These are phyloP conservation scores for Mesaphorura yosii DNA, from an alignment of 1,140 invertebrate species.

Conservation along the genomic window DNA sequence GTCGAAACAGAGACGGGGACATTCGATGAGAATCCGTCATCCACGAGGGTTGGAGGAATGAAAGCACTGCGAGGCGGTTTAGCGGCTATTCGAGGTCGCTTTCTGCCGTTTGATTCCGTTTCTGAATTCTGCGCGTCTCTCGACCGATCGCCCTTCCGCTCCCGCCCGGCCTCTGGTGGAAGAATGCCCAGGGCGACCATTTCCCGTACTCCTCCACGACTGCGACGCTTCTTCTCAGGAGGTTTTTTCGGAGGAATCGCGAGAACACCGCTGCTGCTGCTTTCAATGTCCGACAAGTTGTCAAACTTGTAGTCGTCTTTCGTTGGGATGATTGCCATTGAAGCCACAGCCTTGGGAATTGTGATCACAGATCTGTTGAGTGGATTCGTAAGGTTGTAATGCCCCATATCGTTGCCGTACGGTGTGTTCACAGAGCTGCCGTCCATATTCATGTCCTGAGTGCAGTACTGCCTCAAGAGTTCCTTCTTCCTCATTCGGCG, in stretches of 20 bases:
- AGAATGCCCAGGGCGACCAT: conserved; percentile 30
- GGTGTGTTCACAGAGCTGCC: conserved; percentile 46
- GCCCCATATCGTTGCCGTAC: conserved; percentile 4
- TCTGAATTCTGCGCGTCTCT: not conserved
- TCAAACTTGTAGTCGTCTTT: conserved; percentile 60
- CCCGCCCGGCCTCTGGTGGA: conserved; percentile 21
- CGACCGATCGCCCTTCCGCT: conserved; percentile 13
- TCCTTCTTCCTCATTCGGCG: conserved; percentile 81
- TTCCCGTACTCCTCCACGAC: conserved; percentile 28
- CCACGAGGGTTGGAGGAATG: conserved; percentile 28
- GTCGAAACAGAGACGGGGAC: too few species aligned
- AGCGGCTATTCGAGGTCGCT: conserved; percentile 16
- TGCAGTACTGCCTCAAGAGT: conserved; percentile 67
- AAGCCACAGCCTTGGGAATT: conserved; percentile 73
- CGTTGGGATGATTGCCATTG: conserved; percentile 69
- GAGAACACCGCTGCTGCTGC: conserved; percentile 42
- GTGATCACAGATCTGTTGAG: conserved; percentile 60
- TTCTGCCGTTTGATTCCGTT: conserved; percentile 12
- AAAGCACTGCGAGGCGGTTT: conserved; percentile 27
- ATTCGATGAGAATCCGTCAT: too few species aligned
- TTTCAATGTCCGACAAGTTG: too few species aligned
- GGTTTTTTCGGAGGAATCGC: not conserved
- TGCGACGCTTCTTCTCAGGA: conserved; percentile 35
- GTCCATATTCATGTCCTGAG: conserved; percentile 73
- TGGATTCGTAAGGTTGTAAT: conserved; percentile 44